Conservation (phyloP, 2,113 vertebrate species). For the Neogale vison region DNA sequence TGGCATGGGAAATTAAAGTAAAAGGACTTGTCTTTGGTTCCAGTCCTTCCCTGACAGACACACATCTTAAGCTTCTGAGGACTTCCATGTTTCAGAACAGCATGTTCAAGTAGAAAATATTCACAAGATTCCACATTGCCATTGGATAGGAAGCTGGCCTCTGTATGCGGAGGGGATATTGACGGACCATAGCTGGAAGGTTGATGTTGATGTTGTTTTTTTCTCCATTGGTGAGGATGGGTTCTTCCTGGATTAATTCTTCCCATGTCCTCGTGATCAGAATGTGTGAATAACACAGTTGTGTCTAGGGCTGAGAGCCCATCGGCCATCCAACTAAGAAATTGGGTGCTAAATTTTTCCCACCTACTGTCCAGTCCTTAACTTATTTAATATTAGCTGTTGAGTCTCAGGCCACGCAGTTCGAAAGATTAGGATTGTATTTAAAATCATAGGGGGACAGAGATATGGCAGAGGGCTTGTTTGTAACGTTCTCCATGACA, state of each 20-base stretch:
- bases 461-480: not conserved
- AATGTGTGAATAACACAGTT: not conserved
- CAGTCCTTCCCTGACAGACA: not conserved
- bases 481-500: not conserved
- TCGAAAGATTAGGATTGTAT: not conserved
- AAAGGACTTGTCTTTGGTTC: not conserved
- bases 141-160: fast-evolving
- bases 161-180: not conserved
- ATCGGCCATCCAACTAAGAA: not conserved
- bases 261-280: not conserved
- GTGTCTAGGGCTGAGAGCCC: not conserved
- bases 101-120: not conserved
- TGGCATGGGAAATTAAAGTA: slow-evolving; percentile 40
- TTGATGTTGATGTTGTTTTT: not conserved
- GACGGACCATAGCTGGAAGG: not conserved
- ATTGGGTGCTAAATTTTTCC: not conserved
- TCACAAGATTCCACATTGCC: not conserved
- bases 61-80: not conserved
- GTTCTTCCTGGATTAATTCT: not conserved
- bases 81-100: not conserved
- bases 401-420: not conserved
- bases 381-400: not conserved
- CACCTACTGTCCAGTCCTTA: not conserved
- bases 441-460: not conserved
- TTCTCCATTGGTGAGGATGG: not conserved